Percentiles rank a stretch among this genome's conserved stretches.
Evolutionary conservation across 1,140 invertebrate species (phyloP).

Genomic region (Anadara kagoshimensis): DNA sequence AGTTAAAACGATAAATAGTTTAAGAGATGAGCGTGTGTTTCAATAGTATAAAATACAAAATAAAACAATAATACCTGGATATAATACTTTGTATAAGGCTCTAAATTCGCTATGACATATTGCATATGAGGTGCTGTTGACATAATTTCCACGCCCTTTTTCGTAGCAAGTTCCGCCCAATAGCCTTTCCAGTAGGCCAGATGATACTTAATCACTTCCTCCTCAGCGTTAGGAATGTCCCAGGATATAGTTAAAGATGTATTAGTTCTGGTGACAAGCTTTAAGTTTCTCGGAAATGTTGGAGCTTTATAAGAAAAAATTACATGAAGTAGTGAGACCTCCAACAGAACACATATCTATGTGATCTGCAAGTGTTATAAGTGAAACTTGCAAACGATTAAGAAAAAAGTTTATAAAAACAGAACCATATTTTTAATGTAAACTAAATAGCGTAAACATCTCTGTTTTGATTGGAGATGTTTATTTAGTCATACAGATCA

Average conservation of each 20-base stretch:
- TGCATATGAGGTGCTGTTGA: constrained; percentile 11
- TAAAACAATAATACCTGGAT: constrained; percentile 31
- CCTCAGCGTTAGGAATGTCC: constrained; percentile 40
- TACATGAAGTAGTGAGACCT: no score
- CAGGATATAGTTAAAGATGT: constrained; percentile 45
- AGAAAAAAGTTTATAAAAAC: no score
- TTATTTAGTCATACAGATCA: no score
- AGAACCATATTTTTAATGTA: no score
- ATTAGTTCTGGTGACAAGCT: constrained; percentile 25
- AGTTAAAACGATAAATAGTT: no score
- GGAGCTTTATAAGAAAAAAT: constrained; percentile 39
- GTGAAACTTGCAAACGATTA: no score
- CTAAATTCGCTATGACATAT: constrained; percentile 26
- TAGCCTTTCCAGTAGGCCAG: constrained; percentile 46
- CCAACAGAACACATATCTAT: no score
- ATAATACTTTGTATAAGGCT: constrained; percentile 37
- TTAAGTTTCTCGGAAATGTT: constrained; percentile 38
- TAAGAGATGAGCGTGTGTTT: no score
- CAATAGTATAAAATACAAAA: no score
- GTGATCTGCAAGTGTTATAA: no score
- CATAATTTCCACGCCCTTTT: constrained; percentile 19
- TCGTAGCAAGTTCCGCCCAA: constrained; percentile 24
- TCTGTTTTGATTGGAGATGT: no score
- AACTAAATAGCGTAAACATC: no score
- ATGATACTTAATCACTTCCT: constrained; percentile 40